Percentiles rank a stretch among this genome's conserved stretches.
phyloP scores from a whole-genome alignment of 2,888 invertebrate species.

The Geophilus truncorum region DNA sequence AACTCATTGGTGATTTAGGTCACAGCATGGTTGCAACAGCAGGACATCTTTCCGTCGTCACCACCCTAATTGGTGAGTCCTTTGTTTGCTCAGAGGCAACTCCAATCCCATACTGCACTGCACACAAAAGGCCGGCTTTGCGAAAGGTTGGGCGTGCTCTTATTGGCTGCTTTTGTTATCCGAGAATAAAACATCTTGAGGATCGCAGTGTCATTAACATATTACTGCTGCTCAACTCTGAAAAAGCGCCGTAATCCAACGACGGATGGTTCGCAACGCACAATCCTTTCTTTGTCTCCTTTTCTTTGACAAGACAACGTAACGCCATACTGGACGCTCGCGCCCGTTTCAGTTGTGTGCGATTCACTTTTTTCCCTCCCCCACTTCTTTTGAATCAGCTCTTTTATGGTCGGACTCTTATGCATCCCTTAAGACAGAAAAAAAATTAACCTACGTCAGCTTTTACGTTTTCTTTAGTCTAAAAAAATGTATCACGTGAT shows the following conservation, averaged over 20 bases:
- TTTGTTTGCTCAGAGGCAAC: constrained; percentile 28
- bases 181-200: constrained; percentile 8
- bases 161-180: constrained; percentile 28
- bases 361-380: neutral
- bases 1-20: constrained; percentile 33
- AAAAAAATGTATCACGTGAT: neutral
- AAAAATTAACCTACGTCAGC: neutral
- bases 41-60: constrained; percentile 24
- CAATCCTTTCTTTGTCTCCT: constrained; percentile 27
- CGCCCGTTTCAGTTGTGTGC: neutral
- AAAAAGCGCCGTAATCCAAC: constrained; percentile 20
- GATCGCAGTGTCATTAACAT: constrained; percentile 1
- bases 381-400: neutral
- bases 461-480: neutral
- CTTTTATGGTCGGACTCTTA: neutral
- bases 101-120: constrained; percentile 30
- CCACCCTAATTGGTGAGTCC: constrained; percentile 30
- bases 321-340: neutral
- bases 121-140: constrained; percentile 10
- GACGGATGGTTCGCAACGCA: neutral
- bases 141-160: constrained; percentile 6
- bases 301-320: constrained; percentile 20
- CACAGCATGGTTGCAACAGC: constrained; percentile 15
- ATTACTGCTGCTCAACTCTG: neutral
- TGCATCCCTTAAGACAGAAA: neutral